Evolutionary conservation across 2,888 invertebrate species (phyloP).

Genomic region (Epistrophe eligans): DNA sequence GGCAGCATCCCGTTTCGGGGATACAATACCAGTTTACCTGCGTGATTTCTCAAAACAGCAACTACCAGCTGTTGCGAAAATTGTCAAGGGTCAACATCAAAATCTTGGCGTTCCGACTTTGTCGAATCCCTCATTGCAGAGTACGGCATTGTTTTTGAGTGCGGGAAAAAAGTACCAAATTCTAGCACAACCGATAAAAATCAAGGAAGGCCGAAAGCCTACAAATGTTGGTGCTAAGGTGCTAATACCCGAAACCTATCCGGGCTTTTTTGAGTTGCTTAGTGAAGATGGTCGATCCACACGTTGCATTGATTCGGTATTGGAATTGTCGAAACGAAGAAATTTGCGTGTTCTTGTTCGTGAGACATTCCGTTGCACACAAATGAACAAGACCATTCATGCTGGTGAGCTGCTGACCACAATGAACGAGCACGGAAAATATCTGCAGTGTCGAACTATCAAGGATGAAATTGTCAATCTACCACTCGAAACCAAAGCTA

Average conservation of each 20-base stretch:
- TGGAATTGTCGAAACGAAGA: slow-evolving; percentile 91
- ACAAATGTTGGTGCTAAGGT: slow-evolving; percentile 91
- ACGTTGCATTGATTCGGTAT: slow-evolving; percentile 94
- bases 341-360: slow-evolving; percentile 83
- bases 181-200: slow-evolving; percentile 94
- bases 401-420: slow-evolving; percentile 93
- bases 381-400: slow-evolving; percentile 87
- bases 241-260: slow-evolving; percentile 95
- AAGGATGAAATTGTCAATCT: slow-evolving; percentile 93
- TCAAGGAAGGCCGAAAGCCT: slow-evolving; percentile 93
- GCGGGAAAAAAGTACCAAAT: slow-evolving; percentile 94
- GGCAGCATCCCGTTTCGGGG: slow-evolving; percentile 89
- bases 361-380: slow-evolving; percentile 84
- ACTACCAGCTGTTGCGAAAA: slow-evolving; percentile 93
- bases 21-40: slow-evolving; percentile 83
- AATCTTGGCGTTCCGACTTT: slow-evolving; percentile 95
- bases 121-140: slow-evolving; percentile 93
- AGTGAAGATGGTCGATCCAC: slow-evolving; percentile 97
- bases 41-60: slow-evolving; percentile 88
- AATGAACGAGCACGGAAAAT: slow-evolving; percentile 89
- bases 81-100: slow-evolving; percentile 97
- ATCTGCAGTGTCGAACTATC: slow-evolving; percentile 93
- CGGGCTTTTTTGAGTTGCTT: slow-evolving; percentile 96
- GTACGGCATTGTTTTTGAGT: slow-evolving; percentile 93
- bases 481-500: slow-evolving; percentile 93